Evolutionary conservation across 2,797 vertebrate genomes (phyloP).

Genomic region (Crocidura indochinensis): DNA sequence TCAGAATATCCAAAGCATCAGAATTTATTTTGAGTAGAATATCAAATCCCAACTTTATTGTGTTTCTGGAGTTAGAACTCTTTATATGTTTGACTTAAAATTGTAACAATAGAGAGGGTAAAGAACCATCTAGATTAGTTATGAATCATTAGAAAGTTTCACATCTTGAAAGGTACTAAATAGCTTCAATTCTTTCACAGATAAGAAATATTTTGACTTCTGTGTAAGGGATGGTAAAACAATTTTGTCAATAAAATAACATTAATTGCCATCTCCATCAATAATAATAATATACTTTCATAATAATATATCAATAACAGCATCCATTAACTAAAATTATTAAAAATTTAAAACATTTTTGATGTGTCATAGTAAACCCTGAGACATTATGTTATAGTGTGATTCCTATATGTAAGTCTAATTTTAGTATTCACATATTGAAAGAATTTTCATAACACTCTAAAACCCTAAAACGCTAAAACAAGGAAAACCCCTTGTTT

Average conservation of each 20-base stretch:
- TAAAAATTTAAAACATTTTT: slow-evolving; percentile 30
- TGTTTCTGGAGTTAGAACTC: slow-evolving; percentile 17
- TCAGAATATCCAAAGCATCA: not conserved
- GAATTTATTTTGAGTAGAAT: slow-evolving; percentile 53
- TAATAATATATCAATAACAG: no score
- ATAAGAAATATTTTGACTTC: slow-evolving; percentile 13
- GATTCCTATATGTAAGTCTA: not conserved
- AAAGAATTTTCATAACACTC: fast-evolving
- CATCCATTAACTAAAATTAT: not conserved
- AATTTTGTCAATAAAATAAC: not conserved
- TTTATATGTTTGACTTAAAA: slow-evolving; percentile 33
- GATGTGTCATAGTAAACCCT: not conserved
- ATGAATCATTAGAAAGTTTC: slow-evolving; percentile 40
- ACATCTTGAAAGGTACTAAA: slow-evolving; percentile 4
- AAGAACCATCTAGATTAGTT: not conserved
- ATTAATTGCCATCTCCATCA: no score
- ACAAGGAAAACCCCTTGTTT: no score
- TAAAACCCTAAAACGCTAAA: no score
- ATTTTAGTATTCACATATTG: not conserved
- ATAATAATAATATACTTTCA: no score
- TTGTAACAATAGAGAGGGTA: not conserved
- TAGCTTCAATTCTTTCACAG: not conserved
- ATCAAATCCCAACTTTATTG: slow-evolving; percentile 35
- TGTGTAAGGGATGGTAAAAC: not conserved
- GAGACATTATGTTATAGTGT: no score